Conservation (phyloP, 2,113 vertebrate species). For the Atractosteus spatula region DNA sequence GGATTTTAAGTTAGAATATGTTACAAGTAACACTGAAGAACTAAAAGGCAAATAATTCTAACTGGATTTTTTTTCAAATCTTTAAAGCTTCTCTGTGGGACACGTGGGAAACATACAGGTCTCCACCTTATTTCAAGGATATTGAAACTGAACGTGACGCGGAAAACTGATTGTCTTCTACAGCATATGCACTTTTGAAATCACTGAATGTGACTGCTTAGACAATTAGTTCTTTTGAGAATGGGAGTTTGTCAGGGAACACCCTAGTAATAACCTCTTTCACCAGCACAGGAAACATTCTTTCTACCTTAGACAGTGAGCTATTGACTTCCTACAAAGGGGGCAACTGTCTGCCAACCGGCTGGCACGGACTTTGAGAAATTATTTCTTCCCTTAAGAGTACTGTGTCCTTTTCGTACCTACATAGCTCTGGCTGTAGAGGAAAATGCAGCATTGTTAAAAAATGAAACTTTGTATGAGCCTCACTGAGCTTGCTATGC, state of each 20-base stretch:
- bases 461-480: slow-evolving; percentile 20
- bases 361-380: slow-evolving; percentile 7
- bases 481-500: slow-evolving; percentile 2
- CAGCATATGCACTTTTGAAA: slow-evolving; percentile 1
- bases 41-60: not conserved
- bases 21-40: not conserved
- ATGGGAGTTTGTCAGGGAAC: slow-evolving; percentile 32
- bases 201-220: slow-evolving; percentile 10
- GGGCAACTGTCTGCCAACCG: slow-evolving; percentile 14
- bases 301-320: slow-evolving; percentile 35
- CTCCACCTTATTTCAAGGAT: not conserved
- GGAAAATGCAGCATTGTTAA: slow-evolving; percentile 13
- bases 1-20: not conserved
- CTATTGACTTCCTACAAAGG: slow-evolving; percentile 37
- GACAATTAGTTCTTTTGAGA: slow-evolving; percentile 25
- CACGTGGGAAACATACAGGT: not conserved
- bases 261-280: slow-evolving; percentile 35
- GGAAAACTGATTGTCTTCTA: not conserved
- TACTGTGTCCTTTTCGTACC: not conserved
- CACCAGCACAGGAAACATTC: slow-evolving; percentile 29
- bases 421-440: not conserved
- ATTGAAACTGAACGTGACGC: slow-evolving; percentile 1
- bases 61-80: slow-evolving; percentile 4
- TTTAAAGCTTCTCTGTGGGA: not conserved
- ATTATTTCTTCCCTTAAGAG: not conserved